These are phyloP conservation scores for Squalus acanthias DNA, from an alignment of 2,797 vertebrate species.

Conservation along the genomic window DNA sequence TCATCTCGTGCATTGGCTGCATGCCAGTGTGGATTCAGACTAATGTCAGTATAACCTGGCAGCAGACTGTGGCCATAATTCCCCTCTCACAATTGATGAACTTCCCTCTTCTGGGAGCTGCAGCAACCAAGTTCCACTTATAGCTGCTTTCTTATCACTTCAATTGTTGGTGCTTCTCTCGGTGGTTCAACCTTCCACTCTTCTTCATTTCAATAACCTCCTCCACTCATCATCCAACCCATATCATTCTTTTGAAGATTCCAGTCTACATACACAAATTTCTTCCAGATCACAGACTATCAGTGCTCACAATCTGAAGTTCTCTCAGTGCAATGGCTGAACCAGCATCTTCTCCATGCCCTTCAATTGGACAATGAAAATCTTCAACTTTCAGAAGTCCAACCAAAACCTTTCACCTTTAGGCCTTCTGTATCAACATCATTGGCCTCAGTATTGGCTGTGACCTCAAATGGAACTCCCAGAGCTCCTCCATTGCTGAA, in stretches of 20 bases:
- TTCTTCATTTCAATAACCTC: neutral
- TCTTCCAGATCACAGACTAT: neutral
- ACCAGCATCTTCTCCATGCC: neutral
- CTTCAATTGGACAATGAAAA: neutral
- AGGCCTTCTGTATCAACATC: neutral
- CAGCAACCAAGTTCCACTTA: neutral
- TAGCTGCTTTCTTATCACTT: neutral
- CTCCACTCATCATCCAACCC: neutral
- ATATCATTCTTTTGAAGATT: neutral
- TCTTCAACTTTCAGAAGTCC: neutral
- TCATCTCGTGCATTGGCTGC: neutral
- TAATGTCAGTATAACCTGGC: conserved; percentile 23
- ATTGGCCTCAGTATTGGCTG: neutral
- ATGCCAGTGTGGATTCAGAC: conserved; percentile 9
- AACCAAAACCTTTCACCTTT: neutral
- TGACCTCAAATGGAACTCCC: neutral
- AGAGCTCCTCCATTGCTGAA: neutral
- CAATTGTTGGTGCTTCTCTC: neutral
- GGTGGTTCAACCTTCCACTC: neutral
- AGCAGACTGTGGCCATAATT: neutral
- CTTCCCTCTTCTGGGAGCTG: neutral
- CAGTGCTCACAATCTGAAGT: neutral
- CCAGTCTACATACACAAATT: neutral
- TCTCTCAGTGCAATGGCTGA: neutral
- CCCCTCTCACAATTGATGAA: neutral